These are phyloP conservation scores for Clupea harengus DNA, from an alignment of 2,113 vertebrate species.

Conservation along the genomic window DNA sequence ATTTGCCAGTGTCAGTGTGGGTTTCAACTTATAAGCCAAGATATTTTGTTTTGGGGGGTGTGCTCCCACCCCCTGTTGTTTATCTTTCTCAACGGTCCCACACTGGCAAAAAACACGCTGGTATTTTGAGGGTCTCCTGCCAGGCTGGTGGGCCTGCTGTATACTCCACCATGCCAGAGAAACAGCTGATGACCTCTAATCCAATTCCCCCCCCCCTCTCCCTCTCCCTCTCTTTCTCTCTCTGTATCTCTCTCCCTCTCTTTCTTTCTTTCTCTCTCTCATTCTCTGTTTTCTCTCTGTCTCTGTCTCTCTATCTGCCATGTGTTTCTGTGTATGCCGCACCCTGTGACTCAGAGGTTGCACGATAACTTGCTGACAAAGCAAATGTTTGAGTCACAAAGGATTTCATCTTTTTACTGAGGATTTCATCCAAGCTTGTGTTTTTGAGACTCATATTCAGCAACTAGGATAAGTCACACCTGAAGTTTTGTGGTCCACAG, in stretches of 20 bases:
- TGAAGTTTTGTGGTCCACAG: background rate
- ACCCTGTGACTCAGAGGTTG: background rate
- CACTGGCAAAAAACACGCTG: constrained; percentile 4
- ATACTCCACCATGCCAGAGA: background rate
- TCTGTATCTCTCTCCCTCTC: background rate
- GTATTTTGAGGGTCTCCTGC: background rate
- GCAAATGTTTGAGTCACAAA: background rate
- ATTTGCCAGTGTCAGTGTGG: background rate
- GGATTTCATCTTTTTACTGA: background rate
- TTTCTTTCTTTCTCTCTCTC: background rate
- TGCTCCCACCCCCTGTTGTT: constrained; percentile 1
- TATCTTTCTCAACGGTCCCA: background rate
- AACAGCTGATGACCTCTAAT: constrained; percentile 14
- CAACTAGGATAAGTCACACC: too few relatives aligned
- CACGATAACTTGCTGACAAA: background rate
- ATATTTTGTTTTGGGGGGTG: background rate
- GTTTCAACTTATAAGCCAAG: background rate
- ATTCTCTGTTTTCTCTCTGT: background rate
- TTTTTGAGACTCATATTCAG: background rate
- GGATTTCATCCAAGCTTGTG: background rate
- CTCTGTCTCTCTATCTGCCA: background rate
- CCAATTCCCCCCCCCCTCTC: background rate
- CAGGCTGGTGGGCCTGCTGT: background rate
- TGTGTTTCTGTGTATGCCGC: background rate
- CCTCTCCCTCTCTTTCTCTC: background rate